Evolutionary conservation across 2,888 invertebrate genomes (phyloP).

Genomic region (Agriopis leucophaearia): DNA sequence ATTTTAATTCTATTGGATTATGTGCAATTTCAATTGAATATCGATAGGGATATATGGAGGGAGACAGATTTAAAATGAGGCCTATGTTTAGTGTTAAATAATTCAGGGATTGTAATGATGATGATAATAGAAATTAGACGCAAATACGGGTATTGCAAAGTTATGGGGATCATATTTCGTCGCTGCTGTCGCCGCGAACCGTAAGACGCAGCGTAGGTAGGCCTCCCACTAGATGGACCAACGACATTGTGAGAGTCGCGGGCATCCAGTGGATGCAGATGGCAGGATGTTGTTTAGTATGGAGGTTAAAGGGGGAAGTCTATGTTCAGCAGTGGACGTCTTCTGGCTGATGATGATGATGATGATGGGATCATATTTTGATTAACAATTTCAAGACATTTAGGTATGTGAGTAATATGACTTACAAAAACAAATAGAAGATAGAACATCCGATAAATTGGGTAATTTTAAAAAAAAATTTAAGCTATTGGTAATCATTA

Average conservation of each 20-base stretch:
- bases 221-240: too few relatives aligned
- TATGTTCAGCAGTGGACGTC: too few relatives aligned
- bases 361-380: neutral
- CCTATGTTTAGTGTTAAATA: neutral
- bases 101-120: neutral
- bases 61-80: neutral
- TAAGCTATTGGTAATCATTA: slow-evolving; percentile 3
- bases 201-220: too few relatives aligned
- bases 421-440: neutral
- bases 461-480: neutral
- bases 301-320: too few relatives aligned
- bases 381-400: neutral
- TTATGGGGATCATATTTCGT: too few relatives aligned
- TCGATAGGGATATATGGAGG: neutral
- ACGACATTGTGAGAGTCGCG: too few relatives aligned
- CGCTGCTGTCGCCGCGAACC: too few relatives aligned
- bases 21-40: neutral
- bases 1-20: neutral
- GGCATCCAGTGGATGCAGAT: too few relatives aligned
- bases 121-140: too few relatives aligned
- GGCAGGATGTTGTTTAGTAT: too few relatives aligned
- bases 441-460: neutral
- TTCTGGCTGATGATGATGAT: too few relatives aligned
- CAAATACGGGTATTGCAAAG: too few relatives aligned
- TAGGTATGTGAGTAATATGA: neutral